Conservation (phyloP, 2,113 vertebrate species). For the Arizona elegans region DNA sequence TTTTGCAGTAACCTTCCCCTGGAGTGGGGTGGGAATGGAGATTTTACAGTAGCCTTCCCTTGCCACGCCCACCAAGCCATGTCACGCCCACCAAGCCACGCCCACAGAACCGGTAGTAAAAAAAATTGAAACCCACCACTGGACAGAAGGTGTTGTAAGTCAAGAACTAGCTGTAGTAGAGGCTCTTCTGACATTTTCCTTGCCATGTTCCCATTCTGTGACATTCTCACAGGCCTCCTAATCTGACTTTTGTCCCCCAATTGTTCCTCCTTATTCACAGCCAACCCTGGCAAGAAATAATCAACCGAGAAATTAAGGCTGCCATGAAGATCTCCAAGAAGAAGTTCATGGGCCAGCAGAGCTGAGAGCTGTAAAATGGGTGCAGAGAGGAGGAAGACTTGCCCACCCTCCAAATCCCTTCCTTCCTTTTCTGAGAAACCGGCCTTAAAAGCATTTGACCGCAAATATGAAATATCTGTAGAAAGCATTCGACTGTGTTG, state of each 20-base stretch:
- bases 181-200: not conserved
- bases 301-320: slow-evolving; percentile 83
- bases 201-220: fast-evolving
- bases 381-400: not conserved
- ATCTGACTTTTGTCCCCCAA: too few relatives aligned
- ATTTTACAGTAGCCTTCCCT: too few relatives aligned
- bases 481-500: not conserved
- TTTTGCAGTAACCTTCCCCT: too few relatives aligned
- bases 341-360: slow-evolving; percentile 25
- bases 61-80: too few relatives aligned
- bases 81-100: too few relatives aligned
- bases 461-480: not conserved
- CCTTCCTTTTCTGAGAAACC: not conserved
- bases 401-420: not conserved
- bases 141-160: not conserved
- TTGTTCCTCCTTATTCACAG: slow-evolving; percentile 54
- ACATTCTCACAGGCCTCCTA: fast-evolving
- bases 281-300: slow-evolving; percentile 78
- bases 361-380: not conserved
- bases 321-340: slow-evolving; percentile 73
- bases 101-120: too few relatives aligned
- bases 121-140: too few relatives aligned
- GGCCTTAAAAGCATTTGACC: not conserved
- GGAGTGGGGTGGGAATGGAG: too few relatives aligned
- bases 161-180: not conserved